Evolutionary conservation across 2,888 invertebrate species (phyloP).

Genomic region (Margaritifera margaritifera): DNA sequence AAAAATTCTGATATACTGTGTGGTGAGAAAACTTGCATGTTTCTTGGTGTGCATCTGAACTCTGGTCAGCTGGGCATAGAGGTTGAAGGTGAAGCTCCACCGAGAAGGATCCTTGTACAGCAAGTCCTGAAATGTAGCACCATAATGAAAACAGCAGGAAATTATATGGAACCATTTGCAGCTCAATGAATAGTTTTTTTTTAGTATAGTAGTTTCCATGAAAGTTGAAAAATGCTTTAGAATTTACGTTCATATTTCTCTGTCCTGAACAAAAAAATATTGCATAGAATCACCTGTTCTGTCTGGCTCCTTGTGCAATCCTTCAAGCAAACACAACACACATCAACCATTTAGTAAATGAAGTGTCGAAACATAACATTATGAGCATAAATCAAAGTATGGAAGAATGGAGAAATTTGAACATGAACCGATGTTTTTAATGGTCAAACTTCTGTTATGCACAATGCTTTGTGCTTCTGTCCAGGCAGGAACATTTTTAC

Average conservation of each 20-base stretch:
- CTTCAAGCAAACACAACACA: not conserved
- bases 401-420: no score
- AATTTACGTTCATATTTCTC: not conserved
- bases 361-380: not conserved
- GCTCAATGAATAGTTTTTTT: not conserved
- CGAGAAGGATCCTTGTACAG: constrained; percentile 68
- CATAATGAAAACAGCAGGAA: not conserved
- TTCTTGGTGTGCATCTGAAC: constrained; percentile 64
- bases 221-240: not conserved
- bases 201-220: not conserved
- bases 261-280: no score
- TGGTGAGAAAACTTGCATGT: constrained; percentile 45
- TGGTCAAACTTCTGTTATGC: no score
- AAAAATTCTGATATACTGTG: not conserved
- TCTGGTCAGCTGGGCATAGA: constrained; percentile 69
- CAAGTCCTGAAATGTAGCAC: constrained; percentile 53
- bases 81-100: constrained; percentile 71
- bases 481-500: no score
- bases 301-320: not conserved
- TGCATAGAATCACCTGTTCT: no score
- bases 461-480: no score
- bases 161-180: not conserved
- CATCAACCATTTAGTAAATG: not conserved
- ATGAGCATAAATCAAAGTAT: no score
- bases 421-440: no score